Base-by-base conservation (phyloP, 2,113 vertebrate species). In the Ellobius talpinus region DNA sequence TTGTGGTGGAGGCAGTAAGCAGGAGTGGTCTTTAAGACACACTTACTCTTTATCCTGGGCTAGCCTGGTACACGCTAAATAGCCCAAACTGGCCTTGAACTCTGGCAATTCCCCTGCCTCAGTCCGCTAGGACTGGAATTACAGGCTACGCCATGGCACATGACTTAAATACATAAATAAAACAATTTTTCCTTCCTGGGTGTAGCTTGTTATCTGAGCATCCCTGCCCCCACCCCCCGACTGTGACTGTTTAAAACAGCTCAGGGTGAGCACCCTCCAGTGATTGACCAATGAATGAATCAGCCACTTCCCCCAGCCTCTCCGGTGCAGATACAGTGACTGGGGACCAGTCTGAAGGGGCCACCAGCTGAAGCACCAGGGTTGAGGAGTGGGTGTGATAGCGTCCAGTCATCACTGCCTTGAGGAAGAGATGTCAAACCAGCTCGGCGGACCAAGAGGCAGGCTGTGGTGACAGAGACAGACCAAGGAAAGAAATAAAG, bases 171-270 rank as follows among this genome's bases (percentile, higher is more conserved):
- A 73, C 5, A 26, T 24, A 26, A 90, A 73, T 91, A 68, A 42
- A 68, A 73, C 9, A 33, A 55, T 47, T 24, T 91, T 86, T 24
- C 47, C 19, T 95, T 89, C 65, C 70, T 84, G 73, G 12, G 72
- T 76, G 61, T 61, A 65, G 33, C 72, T 92, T 63, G 72, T 74
- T 26, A 50, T 87, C 78, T 47, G 72, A 73, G 52, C 50, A 42
- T 73, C 36, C 68, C 61, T 72, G 39, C 66, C 63, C 79, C 89
- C 92, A 61, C 88, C 55, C 5, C 17, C 55, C 78, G 74, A 36
- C 74, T 26, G 11, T 45, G 45, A 45, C 45, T 58, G 66, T 81
- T 91, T 77, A 84, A 96, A 96, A 81, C 76, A 87, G 52, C 85
- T 86, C 93, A 92, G 52, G 29, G 2, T 5, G 55, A 70, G 39